Evolutionary conservation across 2,797 vertebrate species (phyloP), one percentile per base, ranked within the genome.

Genomic region (Sebastes minor): DNA sequence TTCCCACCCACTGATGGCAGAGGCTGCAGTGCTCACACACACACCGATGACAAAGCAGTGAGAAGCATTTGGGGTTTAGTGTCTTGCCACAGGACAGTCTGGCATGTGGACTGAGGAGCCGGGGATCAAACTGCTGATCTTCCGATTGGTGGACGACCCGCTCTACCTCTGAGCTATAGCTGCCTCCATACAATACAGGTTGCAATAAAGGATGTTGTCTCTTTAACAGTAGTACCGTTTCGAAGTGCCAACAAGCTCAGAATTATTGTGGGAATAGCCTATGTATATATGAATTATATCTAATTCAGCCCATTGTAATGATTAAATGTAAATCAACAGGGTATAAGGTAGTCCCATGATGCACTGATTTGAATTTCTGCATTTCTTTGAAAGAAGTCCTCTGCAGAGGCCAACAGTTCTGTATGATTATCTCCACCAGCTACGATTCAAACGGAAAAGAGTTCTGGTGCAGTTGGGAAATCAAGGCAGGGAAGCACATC

Each of bases 391-490:
- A 78, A 62, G 28, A 42, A n/a, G 55, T 68, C 71, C 33, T 67
- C 64, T 64, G 71, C 52, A 13, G 12, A 35, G 11, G 35, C 12
- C 35, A 13, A 5, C 35, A 59, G 71, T 46, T 76, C 32, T 11
- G 52, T 72, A 53, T 66, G 70, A 85, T 90, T 79, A 68, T 76
- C 82, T 89, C 83, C 69, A 70, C 52, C 38, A 76, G 80, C 23
- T 27, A 49, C 66, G 42, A 42, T 80, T 78, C 69, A 79, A 64
- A 53, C 71, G 66, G 62, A 76, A 76, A 85, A 79, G 61, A 81
- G 80, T 76, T 77, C 63, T 71, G 12, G 3, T 76, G 76, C 82
- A 81, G 78, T 64, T 81, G 90, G 89, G 87, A 91, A 90, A 90
- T 90, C 82, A 90, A 86, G 70, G 66, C 74, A 38, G 66, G 35